Evolutionary conservation across 2,797 vertebrate species (phyloP), one percentile per base, ranked within the genome.

Genomic region (Lacerta bilineata): DNA sequence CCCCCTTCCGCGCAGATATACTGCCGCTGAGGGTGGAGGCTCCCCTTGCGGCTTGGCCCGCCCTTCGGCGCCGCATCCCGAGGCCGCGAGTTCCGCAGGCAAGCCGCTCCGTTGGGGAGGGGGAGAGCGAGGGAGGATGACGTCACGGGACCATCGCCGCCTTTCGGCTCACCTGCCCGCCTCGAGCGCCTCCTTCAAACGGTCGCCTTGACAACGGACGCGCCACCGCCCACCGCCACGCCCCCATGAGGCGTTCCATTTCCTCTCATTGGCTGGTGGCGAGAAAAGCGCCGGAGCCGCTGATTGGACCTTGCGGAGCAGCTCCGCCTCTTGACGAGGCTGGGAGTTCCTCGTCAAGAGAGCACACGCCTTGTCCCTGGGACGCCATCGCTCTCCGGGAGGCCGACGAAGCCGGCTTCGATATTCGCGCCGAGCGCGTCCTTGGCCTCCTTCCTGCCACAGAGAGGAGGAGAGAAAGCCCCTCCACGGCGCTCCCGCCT

Each of bases 181-280:
- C 25, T 27, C 41, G 43, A 27, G 61, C 43, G 78, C 78, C 25
- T 25, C 23, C 11, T 27, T 10, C 46, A 50, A 87, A 23, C 50
- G n/a, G 78, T 81, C 86, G 78, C 78, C 86, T 23, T 23, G 78
- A 78, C 36, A 33, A 87, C 86, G 68, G 68, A 7, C 46, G 69
- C 68, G 23, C 71, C 4, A 0, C 69, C 4, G 50, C 33, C 27
- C 7, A 3, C 23, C 1, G 36, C 25, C 66, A 8, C 66, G 64
- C 81, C 41, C 41, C 80, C 15, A 3, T 5, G 11, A 13, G 33
- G 15, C 29, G 23, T 66, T 0, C 36, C 18, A 23, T 8, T 10
- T 1, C 3, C 27, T n/a, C 41, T 18, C 66, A 83, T 71, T 83
- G 81, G 81, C 64, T n/a, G 39, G 5, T 2, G 3, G 3, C 8